Percentiles rank a stretch among this genome's conserved stretches.
These are phyloP conservation scores for Perodicticus potto DNA, from an alignment of 2,797 vertebrate species.

Conservation along the genomic window DNA sequence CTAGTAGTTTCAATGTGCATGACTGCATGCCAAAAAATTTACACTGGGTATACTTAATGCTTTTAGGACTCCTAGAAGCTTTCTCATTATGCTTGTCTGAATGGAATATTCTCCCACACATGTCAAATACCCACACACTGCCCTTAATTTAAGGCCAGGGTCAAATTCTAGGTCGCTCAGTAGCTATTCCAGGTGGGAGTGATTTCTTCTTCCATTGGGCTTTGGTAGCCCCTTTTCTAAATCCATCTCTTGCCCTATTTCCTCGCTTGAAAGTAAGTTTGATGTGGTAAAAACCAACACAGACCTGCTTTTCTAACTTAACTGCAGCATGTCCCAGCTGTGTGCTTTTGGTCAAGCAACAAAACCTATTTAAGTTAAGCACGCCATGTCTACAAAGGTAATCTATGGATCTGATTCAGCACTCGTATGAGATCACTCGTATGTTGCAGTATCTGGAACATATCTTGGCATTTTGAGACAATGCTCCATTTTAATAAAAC, in stretches of 20 bases:
- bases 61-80: not conserved
- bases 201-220: not conserved
- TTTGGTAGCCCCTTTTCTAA: not conserved
- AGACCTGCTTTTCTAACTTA: not conserved
- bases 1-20: not conserved
- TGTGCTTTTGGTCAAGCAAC: not conserved
- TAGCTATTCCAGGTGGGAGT: not conserved
- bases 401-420: not conserved
- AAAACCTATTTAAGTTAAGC: not conserved
- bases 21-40: not conserved
- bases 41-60: not conserved
- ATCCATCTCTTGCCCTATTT: not conserved
- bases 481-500: not conserved
- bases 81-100: not conserved
- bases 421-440: not conserved
- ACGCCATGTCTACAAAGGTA: not conserved
- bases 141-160: not conserved
- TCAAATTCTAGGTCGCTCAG: not conserved
- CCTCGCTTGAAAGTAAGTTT: not conserved
- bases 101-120: not conserved
- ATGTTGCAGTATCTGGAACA: rapidly evolving
- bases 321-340: not conserved
- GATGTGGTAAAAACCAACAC: not conserved
- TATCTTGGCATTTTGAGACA: not conserved
- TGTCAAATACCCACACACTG: not conserved